A percentile compares a stretch with the other conserved stretches of the same genome.
These are phyloP conservation scores for Scaptomyza reducta DNA, from an alignment of 2,888 invertebrate genomes.

Conservation along the genomic window DNA sequence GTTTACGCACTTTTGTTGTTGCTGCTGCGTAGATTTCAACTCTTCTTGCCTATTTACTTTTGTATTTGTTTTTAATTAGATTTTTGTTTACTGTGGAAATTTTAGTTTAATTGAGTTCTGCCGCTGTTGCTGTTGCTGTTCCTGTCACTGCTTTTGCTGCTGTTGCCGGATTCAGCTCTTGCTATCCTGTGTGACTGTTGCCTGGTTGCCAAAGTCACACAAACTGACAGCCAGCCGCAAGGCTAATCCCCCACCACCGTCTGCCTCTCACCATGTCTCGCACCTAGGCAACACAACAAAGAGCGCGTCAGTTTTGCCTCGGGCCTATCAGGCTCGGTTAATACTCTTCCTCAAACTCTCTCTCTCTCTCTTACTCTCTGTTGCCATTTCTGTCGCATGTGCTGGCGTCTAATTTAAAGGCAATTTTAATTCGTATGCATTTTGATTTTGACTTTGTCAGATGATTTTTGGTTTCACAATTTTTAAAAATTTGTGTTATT, in stretches of 20 bases:
- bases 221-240: conserved; percentile 28
- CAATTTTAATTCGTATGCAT: conserved; percentile 71
- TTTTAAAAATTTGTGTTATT: conserved; percentile 15
- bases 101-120: conserved; percentile 77
- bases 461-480: not conserved
- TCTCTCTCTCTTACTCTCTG: too few species aligned
- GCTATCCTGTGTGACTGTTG: conserved; percentile 7
- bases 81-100: conserved; percentile 74
- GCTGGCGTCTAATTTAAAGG: conserved; percentile 54
- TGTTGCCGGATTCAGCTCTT: conserved; percentile 3
- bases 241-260: conserved; percentile 7
- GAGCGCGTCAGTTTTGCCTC: conserved; percentile 56
- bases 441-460: conserved; percentile 60
- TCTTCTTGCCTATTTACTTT: conserved; percentile 68
- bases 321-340: conserved; percentile 11
- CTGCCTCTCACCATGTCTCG: conserved; percentile 3
- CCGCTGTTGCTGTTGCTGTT: conserved; percentile 8
- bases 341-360: not conserved
- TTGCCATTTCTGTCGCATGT: conserved; percentile 38
- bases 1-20: conserved; percentile 46
- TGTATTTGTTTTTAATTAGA: conserved; percentile 81
- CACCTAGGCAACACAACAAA: conserved; percentile 50
- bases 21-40: conserved; percentile 50
- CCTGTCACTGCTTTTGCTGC: conserved; percentile 4
- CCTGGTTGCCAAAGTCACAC: conserved; percentile 51